Evolutionary conservation across 2,797 vertebrate species (phyloP).

Genomic region (Hippopotamyrus pictus): DNA sequence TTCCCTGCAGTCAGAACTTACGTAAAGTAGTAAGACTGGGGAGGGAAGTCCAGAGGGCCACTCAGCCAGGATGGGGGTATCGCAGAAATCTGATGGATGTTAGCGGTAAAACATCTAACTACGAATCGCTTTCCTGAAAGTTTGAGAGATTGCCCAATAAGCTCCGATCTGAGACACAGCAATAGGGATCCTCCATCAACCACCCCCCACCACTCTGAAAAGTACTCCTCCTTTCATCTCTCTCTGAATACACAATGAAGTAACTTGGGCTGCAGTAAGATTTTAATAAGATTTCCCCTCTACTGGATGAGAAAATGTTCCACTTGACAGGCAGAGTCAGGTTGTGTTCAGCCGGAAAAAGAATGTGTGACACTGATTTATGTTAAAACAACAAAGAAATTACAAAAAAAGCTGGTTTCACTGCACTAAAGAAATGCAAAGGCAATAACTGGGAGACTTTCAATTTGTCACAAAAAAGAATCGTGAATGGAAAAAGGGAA

Average conservation of each 20-base stretch:
- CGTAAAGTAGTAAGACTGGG: neutral
- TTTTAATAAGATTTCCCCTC: slow-evolving; percentile 9
- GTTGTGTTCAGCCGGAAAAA: neutral
- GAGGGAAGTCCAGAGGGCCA: neutral
- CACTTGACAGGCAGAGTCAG: neutral
- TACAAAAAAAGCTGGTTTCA: neutral
- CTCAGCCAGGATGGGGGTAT: neutral
- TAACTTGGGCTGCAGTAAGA: neutral
- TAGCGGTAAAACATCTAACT: neutral
- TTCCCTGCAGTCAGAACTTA: neutral
- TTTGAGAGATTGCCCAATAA: neutral
- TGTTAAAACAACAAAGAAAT: neutral
- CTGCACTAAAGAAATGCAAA: neutral
- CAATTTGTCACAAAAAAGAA: neutral
- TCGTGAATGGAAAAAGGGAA: neutral
- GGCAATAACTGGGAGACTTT: neutral
- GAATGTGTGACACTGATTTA: neutral
- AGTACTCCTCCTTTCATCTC: neutral
- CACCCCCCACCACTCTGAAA: neutral
- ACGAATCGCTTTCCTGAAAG: neutral
- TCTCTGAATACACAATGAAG: neutral
- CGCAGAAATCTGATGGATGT: neutral
- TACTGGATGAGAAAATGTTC: neutral
- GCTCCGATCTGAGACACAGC: neutral
- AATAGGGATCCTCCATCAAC: neutral